Evolutionary conservation across 2,113 vertebrate species (phyloP), one percentile per base, ranked within the genome.

Genomic region (Marmota flaviventris): DNA sequence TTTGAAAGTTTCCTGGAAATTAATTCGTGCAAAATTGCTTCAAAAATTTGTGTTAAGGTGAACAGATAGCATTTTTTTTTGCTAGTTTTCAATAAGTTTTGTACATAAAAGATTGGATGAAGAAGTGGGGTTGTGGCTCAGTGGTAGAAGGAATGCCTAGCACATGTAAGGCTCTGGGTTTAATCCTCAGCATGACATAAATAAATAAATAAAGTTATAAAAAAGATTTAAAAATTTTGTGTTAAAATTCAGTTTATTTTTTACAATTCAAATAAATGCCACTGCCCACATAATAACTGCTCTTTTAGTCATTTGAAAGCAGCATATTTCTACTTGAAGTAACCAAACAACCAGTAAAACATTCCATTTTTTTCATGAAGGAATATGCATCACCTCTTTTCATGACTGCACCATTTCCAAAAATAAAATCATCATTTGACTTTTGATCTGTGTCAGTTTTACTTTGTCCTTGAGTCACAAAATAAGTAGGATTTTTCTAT

Each of bases 401-500:
- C 10, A 3, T 87, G 29, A 69, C 3, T 53, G 8, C 63, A 77
- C 3, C 48, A 83, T 76, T 79, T 82, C 56, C 79, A 72, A 91
- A 91, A 94, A 91, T 61, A 92, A 75, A 94, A 69, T 48, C 34
- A 94, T 22, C 29, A 45, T 45, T n/a, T 89, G 65, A 91, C 73
- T 89, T 95, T 67, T 96, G 34, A 72, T 96, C 7, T 82, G 65
- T 73, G 18, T 11, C 63, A 93, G 32, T 70, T 51, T 81, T 39
- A 87, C 34, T 94, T 77, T 94, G 77, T 90, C 70, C 58, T 88
- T 87, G 65, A 91, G n/a, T 91, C 95, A 58, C 34, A 91, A 94
- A 83, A 58, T 89, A 93, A 56, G 39, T 72, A 61, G n/a, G 4
- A 56, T 87, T 89, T 90, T 78, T 45, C 53, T 34, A 85, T 16